Evolutionary conservation across 64 coral and sea anemone genomes (phyloP).

Genomic region (Stichodactyla helianthus): DNA sequence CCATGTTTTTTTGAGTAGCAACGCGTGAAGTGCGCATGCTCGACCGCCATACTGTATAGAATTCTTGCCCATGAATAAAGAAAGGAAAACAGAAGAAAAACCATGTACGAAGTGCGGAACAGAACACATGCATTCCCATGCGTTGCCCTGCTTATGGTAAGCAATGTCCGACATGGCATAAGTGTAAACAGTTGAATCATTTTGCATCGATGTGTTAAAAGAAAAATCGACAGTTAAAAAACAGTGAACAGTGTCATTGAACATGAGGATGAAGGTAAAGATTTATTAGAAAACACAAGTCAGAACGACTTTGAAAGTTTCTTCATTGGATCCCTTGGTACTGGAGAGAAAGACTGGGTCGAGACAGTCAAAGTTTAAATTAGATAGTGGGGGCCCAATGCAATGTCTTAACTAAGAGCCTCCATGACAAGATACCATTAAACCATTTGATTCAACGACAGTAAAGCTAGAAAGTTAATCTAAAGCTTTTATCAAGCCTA

Average conservation of each 20-base stretch:
- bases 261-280: background rate
- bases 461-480: conserved; percentile 23
- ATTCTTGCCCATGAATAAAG: too few relatives aligned
- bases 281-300: background rate
- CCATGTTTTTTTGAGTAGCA: too few relatives aligned
- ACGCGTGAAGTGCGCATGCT: too few relatives aligned
- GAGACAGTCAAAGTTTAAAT: conserved; percentile 9
- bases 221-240: background rate
- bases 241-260: conserved; percentile 7
- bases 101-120: too few relatives aligned
- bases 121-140: background rate
- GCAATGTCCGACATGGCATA: conserved; percentile 15
- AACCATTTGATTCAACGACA: conserved; percentile 3
- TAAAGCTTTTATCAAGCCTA: conserved; percentile 10
- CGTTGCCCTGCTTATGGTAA: conserved; percentile 9
- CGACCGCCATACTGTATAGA: too few relatives aligned
- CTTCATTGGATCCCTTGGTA: conserved; percentile 39
- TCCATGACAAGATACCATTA: conserved; percentile 23
- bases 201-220: background rate
- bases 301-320: background rate
- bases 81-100: too few relatives aligned
- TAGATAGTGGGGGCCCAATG: conserved; percentile 36
- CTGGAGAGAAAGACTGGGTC: conserved; percentile 27
- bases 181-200: conserved; percentile 12
- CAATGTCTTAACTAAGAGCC: conserved; percentile 40